Evolutionary conservation across 2,888 invertebrate species (phyloP), one percentile per base, ranked within the genome.

Genomic region (Smittia aterrima): DNA sequence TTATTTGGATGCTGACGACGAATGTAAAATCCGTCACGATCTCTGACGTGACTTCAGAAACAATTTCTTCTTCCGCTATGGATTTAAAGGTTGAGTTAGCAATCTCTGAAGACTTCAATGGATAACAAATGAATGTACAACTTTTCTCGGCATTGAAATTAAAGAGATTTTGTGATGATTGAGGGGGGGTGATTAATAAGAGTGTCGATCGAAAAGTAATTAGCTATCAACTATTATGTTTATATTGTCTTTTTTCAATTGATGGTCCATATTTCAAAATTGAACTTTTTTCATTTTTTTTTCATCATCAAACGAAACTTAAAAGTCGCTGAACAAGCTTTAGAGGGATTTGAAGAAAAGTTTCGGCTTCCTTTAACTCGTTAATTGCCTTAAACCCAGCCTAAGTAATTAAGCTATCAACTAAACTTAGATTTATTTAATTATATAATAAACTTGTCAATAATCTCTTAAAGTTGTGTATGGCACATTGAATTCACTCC

Each of bases 401-500:
- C 72, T 72, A 71, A 47, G 47, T 68, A 66, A 68, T 58, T 24
- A 27, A 24, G n/a, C 54, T 70, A 70, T 53, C 25, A 70, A 54
- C 70, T 70, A 71, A 71, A 71, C 70, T 71, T 71, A 71, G 22
- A 38, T 38, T 41, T 68, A 25, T 71, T 71, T 25, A 47, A 70
- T 24, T 53, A 25, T 22, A 25, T 25, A 20, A 68, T 68, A 68
- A 71, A 47, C 53, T 53, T 54, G 18, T 67, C n/a, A 54, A 54
- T 71, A 16, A 32, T 27, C 27, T 71, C 25, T 53, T 70, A 22
- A 32, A 53, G 47, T 47, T 70, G 13, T 68, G 18, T 62, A 13
- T 72, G 72, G 72, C 72, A 72, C 72, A 62, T 72, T 72, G 53
- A 72, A 72, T 72, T 72, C 72, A 72, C 72, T 72, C 62, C 22